phyloP scores from a whole-genome alignment of 2,888 invertebrate genomes.

The Phrixothrix hirtus region DNA sequence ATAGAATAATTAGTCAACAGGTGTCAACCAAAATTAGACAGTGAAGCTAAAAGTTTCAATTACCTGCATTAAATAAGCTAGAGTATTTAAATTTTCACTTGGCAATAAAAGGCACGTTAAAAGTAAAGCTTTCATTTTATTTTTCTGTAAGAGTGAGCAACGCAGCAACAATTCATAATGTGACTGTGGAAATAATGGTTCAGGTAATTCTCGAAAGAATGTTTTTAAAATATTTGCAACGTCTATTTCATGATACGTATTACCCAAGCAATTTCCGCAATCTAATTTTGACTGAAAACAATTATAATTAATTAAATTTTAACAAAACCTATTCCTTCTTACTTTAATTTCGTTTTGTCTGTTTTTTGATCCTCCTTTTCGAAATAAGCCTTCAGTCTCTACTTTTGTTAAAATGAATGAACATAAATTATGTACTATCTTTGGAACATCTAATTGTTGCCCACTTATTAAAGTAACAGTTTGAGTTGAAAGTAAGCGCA shows the following conservation, averaged over 20 bases:
- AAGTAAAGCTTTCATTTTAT: conserved; percentile 65
- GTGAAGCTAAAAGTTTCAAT: neutral
- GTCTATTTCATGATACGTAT: conserved; percentile 79
- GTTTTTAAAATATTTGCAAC: conserved; percentile 84
- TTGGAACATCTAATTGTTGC: conserved; percentile 71
- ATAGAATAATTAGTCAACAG: too few species aligned
- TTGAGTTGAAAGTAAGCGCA: conserved; percentile 59
- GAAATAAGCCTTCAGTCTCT: conserved; percentile 81
- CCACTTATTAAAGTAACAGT: conserved; percentile 68
- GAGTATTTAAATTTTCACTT: conserved; percentile 73
- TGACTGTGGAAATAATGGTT: conserved; percentile 74
- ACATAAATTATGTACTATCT: conserved; percentile 73
- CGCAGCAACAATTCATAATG: conserved; percentile 79
- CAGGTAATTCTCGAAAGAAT: conserved; percentile 82
- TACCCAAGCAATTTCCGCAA: conserved; percentile 69
- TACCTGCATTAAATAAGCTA: conserved; percentile 83
- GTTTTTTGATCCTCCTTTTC: conserved; percentile 84
- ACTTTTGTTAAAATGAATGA: conserved; percentile 69
- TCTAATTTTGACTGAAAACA: conserved; percentile 67
- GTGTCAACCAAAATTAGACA: neutral
- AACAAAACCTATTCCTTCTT: too few species aligned
- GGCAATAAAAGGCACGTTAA: conserved; percentile 74
- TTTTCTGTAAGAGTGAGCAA: conserved; percentile 64
- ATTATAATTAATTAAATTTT: too few species aligned
- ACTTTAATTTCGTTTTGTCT: conserved; percentile 83